These are phyloP conservation scores for Ridgeia piscesae DNA, from an alignment of 1,140 invertebrate genomes.

Conservation along the genomic window DNA sequence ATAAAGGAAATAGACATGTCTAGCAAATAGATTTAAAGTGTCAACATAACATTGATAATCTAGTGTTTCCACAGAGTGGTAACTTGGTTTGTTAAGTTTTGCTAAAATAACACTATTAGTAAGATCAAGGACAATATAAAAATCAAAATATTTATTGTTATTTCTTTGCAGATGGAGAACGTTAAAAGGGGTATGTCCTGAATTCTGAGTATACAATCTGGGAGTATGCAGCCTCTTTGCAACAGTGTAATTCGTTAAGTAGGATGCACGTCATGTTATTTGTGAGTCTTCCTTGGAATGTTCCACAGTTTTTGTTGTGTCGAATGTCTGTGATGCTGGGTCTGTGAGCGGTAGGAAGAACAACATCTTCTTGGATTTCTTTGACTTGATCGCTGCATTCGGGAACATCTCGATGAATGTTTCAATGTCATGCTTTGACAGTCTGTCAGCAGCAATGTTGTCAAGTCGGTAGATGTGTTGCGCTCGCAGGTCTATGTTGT, in stretches of 20 bases:
- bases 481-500: conserved; percentile 33
- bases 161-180: not conserved
- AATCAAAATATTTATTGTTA: not conserved
- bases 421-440: conserved; percentile 33
- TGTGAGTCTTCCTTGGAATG: not conserved
- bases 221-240: not conserved
- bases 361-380: conserved; percentile 42
- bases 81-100: not conserved
- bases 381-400: conserved; percentile 31
- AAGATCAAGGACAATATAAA: not conserved
- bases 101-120: not conserved
- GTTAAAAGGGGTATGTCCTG: not conserved
- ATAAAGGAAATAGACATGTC: too few relatives aligned
- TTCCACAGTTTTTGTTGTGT: not conserved
- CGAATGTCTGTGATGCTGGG: not conserved
- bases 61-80: not conserved
- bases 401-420: conserved; percentile 37
- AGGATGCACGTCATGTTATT: not conserved
- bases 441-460: conserved; percentile 39
- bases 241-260: not conserved
- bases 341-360: conserved; percentile 30
- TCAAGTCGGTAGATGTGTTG: conserved; percentile 33
- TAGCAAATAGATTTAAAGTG: too few relatives aligned
- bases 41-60: too few relatives aligned
- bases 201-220: not conserved